A percentile compares a stretch with the other conserved stretches of the same genome.
phyloP scores from a whole-genome alignment of 1,140 invertebrate genomes.

The Drosophila orosa region DNA sequence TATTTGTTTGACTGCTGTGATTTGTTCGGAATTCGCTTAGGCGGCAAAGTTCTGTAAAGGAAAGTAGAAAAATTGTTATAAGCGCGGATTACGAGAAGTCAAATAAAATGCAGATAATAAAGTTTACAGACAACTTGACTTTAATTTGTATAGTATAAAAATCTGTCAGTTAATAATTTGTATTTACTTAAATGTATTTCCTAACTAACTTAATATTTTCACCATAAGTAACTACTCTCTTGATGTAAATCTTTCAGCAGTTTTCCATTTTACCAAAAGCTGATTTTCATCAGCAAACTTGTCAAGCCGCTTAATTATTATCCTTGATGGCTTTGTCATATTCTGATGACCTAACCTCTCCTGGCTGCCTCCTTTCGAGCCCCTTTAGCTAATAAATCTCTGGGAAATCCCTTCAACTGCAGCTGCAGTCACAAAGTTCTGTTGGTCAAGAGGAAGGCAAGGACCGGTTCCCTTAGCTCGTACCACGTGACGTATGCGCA shows the following conservation, averaged over 20 bases:
- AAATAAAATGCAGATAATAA: background rate
- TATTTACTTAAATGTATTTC: background rate
- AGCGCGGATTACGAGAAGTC: background rate
- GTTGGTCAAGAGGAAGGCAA: conserved; percentile 20
- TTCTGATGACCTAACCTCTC: conserved; percentile 14
- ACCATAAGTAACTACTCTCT: background rate
- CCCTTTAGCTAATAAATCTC: conserved; percentile 42
- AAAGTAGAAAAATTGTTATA: conserved; percentile 12
- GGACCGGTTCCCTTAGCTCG: background rate
- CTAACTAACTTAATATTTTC: background rate
- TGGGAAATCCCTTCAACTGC: conserved; percentile 37
- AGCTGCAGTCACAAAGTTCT: conserved; percentile 30
- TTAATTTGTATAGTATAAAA: background rate
- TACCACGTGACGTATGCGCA: conserved; percentile 52
- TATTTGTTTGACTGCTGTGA: conserved; percentile 19
- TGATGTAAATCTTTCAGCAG: background rate
- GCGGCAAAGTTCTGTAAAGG: conserved; percentile 37
- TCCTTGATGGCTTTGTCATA: conserved; percentile 21
- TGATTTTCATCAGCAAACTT: conserved; percentile 2
- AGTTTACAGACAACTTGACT: background rate
- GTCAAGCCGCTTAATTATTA: conserved; percentile 16
- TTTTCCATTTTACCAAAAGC: background rate
- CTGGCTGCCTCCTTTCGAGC: background rate
- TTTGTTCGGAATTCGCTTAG: conserved; percentile 15
- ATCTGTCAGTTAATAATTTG: background rate